Percentiles rank a stretch among this genome's conserved stretches.
Evolutionary conservation across 2,797 vertebrate genomes (phyloP).

Genomic region (Scyliorhinus canicula): DNA sequence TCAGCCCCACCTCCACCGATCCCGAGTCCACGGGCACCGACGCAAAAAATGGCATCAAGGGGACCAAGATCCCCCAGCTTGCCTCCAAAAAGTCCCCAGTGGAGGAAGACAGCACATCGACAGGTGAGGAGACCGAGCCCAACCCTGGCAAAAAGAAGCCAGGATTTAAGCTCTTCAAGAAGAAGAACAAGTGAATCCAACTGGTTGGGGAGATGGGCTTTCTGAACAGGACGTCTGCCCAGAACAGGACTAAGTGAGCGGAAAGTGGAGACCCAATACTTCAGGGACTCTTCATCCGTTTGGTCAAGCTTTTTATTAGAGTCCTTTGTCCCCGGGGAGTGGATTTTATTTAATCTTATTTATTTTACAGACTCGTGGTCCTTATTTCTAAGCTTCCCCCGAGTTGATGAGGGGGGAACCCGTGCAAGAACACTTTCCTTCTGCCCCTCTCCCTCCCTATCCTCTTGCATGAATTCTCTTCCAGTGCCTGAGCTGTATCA

Average conservation of each 20-base stretch:
- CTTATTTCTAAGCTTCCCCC: background rate
- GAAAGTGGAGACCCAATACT: background rate
- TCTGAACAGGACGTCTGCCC: conserved; percentile 40
- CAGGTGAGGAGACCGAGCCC: conserved; percentile 87
- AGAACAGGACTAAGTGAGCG: conserved; percentile 42
- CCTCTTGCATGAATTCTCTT: conserved; percentile 42
- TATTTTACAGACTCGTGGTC: conserved; percentile 50
- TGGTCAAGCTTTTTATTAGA: background rate
- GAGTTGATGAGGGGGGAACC: background rate
- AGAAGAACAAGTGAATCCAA: conserved; percentile 79
- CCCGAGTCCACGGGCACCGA: conserved; percentile 78
- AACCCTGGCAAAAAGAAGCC: conserved; percentile 87
- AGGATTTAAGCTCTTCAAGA: conserved; percentile 96
- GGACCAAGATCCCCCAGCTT: conserved; percentile 85
- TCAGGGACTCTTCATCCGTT: conserved; percentile 40
- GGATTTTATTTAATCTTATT: conserved; percentile 52
- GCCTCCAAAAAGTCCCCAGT: conserved; percentile 80
- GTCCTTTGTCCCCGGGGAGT: conserved; percentile 39
- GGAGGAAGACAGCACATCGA: conserved; percentile 88
- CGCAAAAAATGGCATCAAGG: conserved; percentile 51
- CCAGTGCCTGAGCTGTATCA: conserved; percentile 42
- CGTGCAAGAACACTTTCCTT: background rate
- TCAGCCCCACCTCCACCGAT: conserved; percentile 90
- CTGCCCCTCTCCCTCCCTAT: too few relatives aligned
- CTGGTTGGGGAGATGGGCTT: conserved; percentile 29